Conservation (phyloP, 1,140 invertebrate species). For the Sitobion miscanthi region DNA sequence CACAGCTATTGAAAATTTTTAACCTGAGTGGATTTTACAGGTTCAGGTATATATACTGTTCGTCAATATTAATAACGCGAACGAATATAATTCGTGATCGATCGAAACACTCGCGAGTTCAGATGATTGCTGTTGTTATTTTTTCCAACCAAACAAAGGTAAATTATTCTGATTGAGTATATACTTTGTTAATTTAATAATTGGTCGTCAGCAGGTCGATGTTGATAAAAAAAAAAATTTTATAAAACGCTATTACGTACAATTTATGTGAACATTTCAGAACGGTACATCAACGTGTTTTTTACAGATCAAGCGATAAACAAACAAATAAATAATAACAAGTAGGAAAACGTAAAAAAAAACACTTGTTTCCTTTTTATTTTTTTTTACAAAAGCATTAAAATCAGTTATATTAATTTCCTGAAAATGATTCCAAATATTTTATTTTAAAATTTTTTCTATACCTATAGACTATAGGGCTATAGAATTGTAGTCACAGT, state of each 20-base stretch:
- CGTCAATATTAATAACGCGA: neutral
- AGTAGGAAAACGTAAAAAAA: neutral
- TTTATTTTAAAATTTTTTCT: neutral
- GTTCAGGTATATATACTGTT: neutral
- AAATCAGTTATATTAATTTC: neutral
- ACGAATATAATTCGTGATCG: neutral
- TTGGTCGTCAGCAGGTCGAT: neutral
- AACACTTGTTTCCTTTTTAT: neutral
- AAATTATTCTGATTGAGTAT: neutral
- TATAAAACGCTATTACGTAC: neutral
- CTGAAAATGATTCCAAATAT: neutral
- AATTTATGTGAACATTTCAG: neutral
- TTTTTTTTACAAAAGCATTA: neutral
- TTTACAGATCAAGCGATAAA: neutral
- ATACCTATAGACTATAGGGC: neutral
- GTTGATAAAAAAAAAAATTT: neutral
- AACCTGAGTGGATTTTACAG: neutral
- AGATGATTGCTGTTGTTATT: neutral
- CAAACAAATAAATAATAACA: neutral
- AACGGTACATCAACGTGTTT: neutral
- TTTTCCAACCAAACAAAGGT: neutral
- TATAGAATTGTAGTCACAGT: neutral
- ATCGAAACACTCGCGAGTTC: neutral
- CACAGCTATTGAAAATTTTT: neutral
- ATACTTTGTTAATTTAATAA: conserved; percentile 12